phyloP scores from a whole-genome alignment of 2,797 vertebrate species.

The Podargus strigoides region DNA sequence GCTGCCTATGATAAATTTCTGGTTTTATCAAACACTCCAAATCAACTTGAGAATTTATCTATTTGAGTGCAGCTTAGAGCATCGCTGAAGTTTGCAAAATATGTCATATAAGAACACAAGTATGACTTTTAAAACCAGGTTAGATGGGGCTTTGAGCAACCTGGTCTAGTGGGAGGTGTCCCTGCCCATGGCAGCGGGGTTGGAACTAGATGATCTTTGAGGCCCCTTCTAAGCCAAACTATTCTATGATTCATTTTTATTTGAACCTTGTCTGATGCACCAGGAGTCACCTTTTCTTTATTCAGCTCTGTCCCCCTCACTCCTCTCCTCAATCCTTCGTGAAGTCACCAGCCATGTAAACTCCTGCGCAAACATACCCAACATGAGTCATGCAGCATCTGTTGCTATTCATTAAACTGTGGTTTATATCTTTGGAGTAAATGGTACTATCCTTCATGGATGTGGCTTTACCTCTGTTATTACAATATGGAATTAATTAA shows the following conservation, averaged over 20 bases:
- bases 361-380: neutral
- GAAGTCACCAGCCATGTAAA: neutral
- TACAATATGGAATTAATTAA: conserved; percentile 25
- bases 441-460: neutral
- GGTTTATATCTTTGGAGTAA: neutral
- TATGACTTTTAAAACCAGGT: too few relatives aligned
- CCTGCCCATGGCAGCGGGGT: too few relatives aligned
- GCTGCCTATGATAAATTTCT: neutral
- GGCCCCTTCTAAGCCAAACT: too few relatives aligned
- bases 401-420: conserved; percentile 28
- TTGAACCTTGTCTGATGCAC: neutral
- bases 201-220: too few relatives aligned
- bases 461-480: conserved; percentile 28
- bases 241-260: neutral
- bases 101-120: neutral
- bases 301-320: neutral
- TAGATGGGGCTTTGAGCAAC: too few relatives aligned
- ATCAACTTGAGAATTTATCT: neutral
- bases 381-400: neutral
- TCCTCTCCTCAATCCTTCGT: neutral
- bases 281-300: neutral
- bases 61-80: neutral
- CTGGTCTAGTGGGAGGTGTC: too few relatives aligned
- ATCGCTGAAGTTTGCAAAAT: neutral
- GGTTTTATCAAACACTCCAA: neutral